Percentiles rank a stretch among this genome's conserved stretches.
These are phyloP conservation scores for Anarrhichthys ocellatus DNA, from an alignment of 2,113 vertebrate species.

Conservation along the genomic window DNA sequence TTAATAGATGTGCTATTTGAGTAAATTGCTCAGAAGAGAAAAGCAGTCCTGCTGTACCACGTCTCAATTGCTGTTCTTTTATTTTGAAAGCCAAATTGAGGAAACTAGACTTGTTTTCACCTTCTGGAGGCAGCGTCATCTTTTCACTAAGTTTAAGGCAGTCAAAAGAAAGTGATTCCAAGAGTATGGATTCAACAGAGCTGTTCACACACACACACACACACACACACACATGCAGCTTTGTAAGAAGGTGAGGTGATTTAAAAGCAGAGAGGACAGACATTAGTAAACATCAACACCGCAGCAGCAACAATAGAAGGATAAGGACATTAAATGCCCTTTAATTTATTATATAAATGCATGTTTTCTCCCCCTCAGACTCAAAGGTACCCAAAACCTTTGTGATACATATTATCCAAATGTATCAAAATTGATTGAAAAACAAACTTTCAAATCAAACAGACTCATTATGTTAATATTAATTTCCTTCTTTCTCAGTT, in stretches of 20 bases:
- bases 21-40: background rate
- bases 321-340: background rate
- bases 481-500: background rate
- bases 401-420: background rate
- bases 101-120: background rate
- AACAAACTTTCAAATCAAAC: background rate
- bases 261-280: background rate
- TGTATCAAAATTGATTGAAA: background rate
- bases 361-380: background rate
- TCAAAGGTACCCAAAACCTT: background rate
- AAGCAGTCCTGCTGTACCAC: background rate
- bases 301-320: background rate
- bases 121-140: background rate
- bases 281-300: background rate
- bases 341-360: background rate
- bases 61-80: conserved; percentile 18
- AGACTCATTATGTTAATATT: background rate
- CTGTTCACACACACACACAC: background rate
- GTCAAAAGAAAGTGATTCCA: background rate
- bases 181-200: background rate
- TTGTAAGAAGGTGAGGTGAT: background rate
- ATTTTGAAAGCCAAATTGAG: conserved; percentile 42
- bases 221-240: background rate
- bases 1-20: background rate
- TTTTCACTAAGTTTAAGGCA: background rate